These are phyloP conservation scores for Nixonia krombeini DNA, from an alignment of 1,140 invertebrate genomes.

Conservation along the genomic window DNA sequence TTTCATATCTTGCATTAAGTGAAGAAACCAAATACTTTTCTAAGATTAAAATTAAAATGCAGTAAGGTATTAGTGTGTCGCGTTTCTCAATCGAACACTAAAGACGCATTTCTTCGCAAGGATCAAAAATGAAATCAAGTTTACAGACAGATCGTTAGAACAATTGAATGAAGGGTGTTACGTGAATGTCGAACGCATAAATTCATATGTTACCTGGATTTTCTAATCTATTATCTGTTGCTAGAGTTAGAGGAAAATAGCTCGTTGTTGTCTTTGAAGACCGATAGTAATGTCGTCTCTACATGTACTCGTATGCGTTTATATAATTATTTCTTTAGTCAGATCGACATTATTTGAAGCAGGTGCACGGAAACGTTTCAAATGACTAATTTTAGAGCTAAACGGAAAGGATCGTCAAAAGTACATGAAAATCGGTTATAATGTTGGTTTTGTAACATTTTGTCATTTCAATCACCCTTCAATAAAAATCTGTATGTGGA, in stretches of 20 bases:
- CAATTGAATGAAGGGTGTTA: conserved; percentile 27
- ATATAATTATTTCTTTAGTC: conserved; percentile 11
- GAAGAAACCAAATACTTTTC: no score
- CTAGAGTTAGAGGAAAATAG: conserved; percentile 36
- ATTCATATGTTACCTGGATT: conserved; percentile 37
- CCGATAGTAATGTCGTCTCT: conserved; percentile 9
- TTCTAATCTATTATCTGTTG: conserved; percentile 23
- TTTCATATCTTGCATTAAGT: no score
- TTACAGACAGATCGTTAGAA: conserved; percentile 8
- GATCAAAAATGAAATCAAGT: conserved; percentile 17
- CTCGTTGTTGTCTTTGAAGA: conserved; percentile 24
- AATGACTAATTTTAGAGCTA: no score
- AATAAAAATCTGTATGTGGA: no score
- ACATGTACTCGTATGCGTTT: conserved; percentile 4
- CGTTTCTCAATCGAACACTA: no score
- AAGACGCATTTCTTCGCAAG: neutral
- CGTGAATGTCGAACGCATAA: conserved; percentile 26
- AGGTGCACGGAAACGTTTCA: no score
- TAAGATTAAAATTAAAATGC: no score
- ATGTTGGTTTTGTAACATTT: no score
- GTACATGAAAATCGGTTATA: no score
- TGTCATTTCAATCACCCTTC: no score
- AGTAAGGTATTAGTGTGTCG: no score
- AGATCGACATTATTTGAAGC: neutral
- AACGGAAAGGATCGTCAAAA: no score